These are phyloP conservation scores for Apamea anceps DNA, from an alignment of 2,888 invertebrate species.

Conservation along the genomic window DNA sequence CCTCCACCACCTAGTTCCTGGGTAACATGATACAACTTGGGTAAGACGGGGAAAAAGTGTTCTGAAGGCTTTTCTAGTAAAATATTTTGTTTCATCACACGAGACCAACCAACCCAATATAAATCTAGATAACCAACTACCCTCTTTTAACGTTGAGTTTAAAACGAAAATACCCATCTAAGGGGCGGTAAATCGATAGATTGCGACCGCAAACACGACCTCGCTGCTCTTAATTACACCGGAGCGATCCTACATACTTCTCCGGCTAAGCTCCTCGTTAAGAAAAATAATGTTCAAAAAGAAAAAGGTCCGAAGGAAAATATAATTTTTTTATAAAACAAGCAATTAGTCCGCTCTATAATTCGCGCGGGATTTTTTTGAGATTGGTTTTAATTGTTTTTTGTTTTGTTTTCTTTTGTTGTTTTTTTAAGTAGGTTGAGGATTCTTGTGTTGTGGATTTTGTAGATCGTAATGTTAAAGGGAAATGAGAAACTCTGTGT, in stretches of 20 bases:
- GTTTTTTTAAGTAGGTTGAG: slow-evolving; percentile 34
- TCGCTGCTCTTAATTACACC: slow-evolving; percentile 52
- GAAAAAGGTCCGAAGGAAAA: slow-evolving; percentile 44
- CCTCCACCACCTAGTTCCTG: neutral
- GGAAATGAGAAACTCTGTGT: neutral
- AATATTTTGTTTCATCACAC: slow-evolving; percentile 31
- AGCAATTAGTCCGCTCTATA: slow-evolving; percentile 61
- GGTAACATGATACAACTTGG: neutral
- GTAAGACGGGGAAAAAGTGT: neutral
- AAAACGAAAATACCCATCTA: slow-evolving; percentile 60
- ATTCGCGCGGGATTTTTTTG: slow-evolving; percentile 44
- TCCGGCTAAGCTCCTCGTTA: slow-evolving; percentile 59
- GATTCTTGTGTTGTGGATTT: slow-evolving; percentile 14
- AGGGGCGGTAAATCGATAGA: slow-evolving; percentile 54
- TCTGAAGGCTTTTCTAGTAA: neutral
- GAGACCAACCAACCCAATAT: slow-evolving; percentile 14
- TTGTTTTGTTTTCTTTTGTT: slow-evolving; percentile 18
- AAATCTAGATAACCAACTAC: slow-evolving; percentile 49
- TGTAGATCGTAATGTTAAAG: slow-evolving; percentile 2
- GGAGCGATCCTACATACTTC: slow-evolving; percentile 50
- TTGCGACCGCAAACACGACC: slow-evolving; percentile 55
- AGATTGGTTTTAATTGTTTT: slow-evolving; percentile 48
- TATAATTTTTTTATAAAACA: slow-evolving; percentile 61
- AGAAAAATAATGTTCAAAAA: slow-evolving; percentile 60
- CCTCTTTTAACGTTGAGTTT: slow-evolving; percentile 47